phyloP scores from a whole-genome alignment of 2,113 vertebrate genomes.

The Sinocyclocheilus rhinocerous region DNA sequence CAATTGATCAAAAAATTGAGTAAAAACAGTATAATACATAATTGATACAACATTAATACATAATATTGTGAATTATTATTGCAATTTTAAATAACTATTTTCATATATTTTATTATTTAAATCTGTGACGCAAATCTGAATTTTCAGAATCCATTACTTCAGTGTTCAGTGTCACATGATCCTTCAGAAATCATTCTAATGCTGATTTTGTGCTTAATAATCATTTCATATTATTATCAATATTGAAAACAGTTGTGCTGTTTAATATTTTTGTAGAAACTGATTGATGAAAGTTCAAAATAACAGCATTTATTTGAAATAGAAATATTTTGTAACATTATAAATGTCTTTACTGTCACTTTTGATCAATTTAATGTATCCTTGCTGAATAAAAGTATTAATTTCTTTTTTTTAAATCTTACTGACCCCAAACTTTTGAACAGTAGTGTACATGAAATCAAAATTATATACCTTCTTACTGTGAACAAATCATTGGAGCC shows the following conservation, averaged over 20 bases:
- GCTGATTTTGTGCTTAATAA: background rate
- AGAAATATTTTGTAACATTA: background rate
- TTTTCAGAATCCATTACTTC: background rate
- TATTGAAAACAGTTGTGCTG: too few species aligned
- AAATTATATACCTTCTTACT: background rate
- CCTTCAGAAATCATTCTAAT: background rate
- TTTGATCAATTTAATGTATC: background rate
- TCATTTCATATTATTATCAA: too few species aligned
- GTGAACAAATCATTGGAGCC: background rate
- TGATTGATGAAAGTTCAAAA: too few species aligned
- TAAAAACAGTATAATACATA: background rate
- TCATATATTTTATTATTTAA: background rate
- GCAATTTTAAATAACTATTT: background rate
- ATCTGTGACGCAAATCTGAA: background rate
- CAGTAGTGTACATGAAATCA: background rate
- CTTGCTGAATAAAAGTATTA: background rate
- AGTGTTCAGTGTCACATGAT: background rate
- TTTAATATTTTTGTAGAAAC: too few species aligned
- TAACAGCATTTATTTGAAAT: background rate
- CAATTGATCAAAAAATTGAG: too few species aligned
- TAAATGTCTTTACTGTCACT: background rate
- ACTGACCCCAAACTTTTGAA: background rate
- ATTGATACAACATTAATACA: too few species aligned
- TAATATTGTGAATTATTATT: background rate
- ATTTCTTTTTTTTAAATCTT: background rate